Percentiles rank a stretch among this genome's conserved stretches.
Conservation (phyloP, 2,797 vertebrate genomes). For the Bovichtus variegatus region DNA sequence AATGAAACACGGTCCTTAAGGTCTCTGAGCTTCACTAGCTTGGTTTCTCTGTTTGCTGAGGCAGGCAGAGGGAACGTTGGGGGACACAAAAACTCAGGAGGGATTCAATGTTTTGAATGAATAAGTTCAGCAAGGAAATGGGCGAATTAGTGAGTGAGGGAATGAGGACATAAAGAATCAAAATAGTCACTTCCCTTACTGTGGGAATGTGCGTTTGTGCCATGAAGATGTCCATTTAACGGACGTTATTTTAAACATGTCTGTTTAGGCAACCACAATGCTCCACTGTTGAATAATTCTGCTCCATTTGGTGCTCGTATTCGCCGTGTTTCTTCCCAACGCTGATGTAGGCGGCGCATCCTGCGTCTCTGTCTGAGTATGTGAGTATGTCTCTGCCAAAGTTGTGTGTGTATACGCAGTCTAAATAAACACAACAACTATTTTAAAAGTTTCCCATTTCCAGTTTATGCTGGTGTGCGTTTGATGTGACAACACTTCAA, state of each 20-base stretch:
- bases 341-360: slow-evolving; percentile 13
- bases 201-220: slow-evolving; percentile 27
- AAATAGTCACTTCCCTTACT: slow-evolving; percentile 6
- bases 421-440: slow-evolving; percentile 61
- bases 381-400: slow-evolving; percentile 36
- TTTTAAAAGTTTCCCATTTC: slow-evolving; percentile 42
- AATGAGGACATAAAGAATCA: slow-evolving; percentile 27
- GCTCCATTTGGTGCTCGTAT: not conserved
- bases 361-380: slow-evolving; percentile 41
- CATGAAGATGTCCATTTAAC: slow-evolving; percentile 10
- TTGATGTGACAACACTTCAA: slow-evolving; percentile 66
- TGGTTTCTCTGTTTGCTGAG: slow-evolving; percentile 41
- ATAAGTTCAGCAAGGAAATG: not conserved
- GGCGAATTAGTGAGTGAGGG: not conserved
- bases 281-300: not conserved
- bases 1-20: slow-evolving; percentile 57
- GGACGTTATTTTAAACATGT: slow-evolving; percentile 29
- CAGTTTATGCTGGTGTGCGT: slow-evolving; percentile 44
- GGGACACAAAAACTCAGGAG: slow-evolving; percentile 10
- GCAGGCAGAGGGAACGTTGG: slow-evolving; percentile 1
- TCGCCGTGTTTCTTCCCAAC: not conserved
- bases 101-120: slow-evolving; percentile 17
- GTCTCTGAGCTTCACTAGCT: slow-evolving; percentile 36
- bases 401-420: slow-evolving; percentile 42
- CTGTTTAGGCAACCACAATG: not conserved